Evolutionary conservation across 2,113 vertebrate genomes (phyloP).

Genomic region (Sakesphorus luctuosus): DNA sequence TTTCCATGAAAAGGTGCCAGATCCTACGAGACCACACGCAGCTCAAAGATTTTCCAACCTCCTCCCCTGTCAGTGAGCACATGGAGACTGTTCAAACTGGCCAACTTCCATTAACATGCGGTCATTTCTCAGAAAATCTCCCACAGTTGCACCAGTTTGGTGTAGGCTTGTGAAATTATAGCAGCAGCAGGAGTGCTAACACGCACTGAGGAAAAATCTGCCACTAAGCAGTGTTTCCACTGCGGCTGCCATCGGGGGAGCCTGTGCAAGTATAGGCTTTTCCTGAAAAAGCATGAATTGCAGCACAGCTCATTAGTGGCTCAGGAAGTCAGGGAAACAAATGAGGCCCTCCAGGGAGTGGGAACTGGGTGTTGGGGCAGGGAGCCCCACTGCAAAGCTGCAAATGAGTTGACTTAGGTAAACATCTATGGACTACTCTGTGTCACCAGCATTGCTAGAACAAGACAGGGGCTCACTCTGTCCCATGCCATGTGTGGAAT

Average conservation of each 20-base stretch:
- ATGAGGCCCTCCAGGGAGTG: neutral
- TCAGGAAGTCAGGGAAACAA: neutral
- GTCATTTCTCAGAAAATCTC: neutral
- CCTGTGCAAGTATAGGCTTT: neutral
- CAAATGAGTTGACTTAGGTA: neutral
- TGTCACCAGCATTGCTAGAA: neutral
- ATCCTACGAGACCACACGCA: neutral
- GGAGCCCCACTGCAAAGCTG: neutral
- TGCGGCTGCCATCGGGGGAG: neutral
- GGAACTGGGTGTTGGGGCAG: neutral
- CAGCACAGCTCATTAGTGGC: fast-evolving
- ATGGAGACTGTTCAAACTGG: neutral
- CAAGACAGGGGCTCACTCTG: neutral
- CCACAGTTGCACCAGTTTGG: neutral
- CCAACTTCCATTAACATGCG: neutral
- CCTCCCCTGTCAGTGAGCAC: neutral
- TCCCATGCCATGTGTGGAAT: neutral
- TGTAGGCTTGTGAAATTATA: neutral
- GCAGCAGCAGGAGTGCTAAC: neutral
- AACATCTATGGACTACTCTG: neutral
- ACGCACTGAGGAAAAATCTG: neutral
- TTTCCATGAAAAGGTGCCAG: neutral
- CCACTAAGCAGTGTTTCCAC: neutral
- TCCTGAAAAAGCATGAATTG: neutral
- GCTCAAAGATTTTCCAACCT: neutral